Base-by-base conservation (phyloP, 2,888 invertebrate species). In the Hoplodrina blanda region DNA sequence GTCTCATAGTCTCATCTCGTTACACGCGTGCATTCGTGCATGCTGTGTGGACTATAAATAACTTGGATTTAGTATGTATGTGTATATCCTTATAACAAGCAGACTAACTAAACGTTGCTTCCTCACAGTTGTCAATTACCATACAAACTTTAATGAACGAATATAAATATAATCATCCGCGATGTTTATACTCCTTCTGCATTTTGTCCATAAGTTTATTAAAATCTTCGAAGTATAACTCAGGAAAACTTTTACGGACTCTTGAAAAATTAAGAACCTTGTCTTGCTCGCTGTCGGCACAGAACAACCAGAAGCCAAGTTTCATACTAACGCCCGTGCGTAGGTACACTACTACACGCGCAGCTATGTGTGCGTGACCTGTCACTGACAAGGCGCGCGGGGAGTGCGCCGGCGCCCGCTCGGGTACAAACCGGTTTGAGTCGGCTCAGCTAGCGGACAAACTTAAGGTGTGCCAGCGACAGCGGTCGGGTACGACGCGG, bases 11-110 rank as follows among this genome's bases (percentile, higher is more conserved):
- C 46, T 68, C 64, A 49, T 78, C 78, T 70, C 44, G 67, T 60
- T 78, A 62, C 57, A 78, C 55, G 64, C 49, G 66, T 41, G 63
- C 79, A 67, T 62, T 78, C 74, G 63, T 70, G 78, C 67, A 67
- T 62, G 62, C 8, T 19, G 67, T 62, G 62, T 19, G 0, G 2
- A 33, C 33, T 74, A 66, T 57, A 67, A 69, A 74, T 74, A 74
- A 50, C 56, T 64, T 44, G 6, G n/a, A 62, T 63, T 53, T 56
- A 44, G n/a, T 52, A 25, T 25, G 19, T 46, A 25, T 57, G 41
- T 19, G 17, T 62, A 52, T 71, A 64, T 59, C 56, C 69, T 66
- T 56, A 61, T 69, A 57, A 57, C 54, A 15, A 66, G 11, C 11
- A 30, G 6, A 25, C 46, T 37, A 6, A 44, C n/a, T 60, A 37